A percentile compares a stretch with the other conserved stretches of the same genome.
Conservation (phyloP, 2,797 vertebrate genomes). For the Gambusia yucatana region DNA sequence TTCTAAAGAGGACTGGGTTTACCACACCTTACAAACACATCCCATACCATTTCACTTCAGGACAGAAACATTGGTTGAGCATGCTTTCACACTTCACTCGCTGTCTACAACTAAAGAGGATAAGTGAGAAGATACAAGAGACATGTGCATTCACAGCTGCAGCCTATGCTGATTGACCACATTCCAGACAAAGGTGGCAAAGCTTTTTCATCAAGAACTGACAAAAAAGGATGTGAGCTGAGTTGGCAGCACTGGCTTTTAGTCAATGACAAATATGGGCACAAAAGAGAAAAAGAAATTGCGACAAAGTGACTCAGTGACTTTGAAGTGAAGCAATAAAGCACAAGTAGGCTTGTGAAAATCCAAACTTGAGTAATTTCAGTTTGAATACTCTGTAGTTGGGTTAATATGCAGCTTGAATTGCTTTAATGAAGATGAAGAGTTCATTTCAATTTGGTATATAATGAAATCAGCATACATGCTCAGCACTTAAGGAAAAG, state of each 20-base stretch:
- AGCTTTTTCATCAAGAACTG: slow-evolving; percentile 39
- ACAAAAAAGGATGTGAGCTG: slow-evolving; percentile 3
- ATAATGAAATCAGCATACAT: neutral
- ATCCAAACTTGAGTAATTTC: slow-evolving; percentile 23
- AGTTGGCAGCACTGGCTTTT: slow-evolving; percentile 42
- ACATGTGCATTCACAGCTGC: slow-evolving; percentile 18
- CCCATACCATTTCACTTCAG: slow-evolving; percentile 16
- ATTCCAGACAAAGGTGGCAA: slow-evolving; percentile 39
- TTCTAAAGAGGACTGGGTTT: neutral
- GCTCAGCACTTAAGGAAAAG: neutral
- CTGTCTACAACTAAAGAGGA: slow-evolving; percentile 32
- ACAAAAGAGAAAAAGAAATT: slow-evolving; percentile 28
- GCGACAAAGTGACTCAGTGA: slow-evolving; percentile 49
- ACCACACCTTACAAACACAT: slow-evolving; percentile 21
- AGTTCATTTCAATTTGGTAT: neutral
- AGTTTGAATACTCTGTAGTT: slow-evolving; percentile 14
- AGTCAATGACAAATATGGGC: slow-evolving; percentile 45
- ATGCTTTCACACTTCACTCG: slow-evolving; percentile 28
- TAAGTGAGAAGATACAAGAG: slow-evolving; percentile 43
- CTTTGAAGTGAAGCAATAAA: slow-evolving; percentile 31
- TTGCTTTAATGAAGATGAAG: neutral
- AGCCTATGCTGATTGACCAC: slow-evolving; percentile 50
- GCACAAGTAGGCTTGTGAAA: slow-evolving; percentile 25
- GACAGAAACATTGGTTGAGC: slow-evolving; percentile 31
- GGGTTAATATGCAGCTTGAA: neutral